phyloP scores from a whole-genome alignment of 1,140 invertebrate genomes.

The Ditylenchus dipsaci region DNA sequence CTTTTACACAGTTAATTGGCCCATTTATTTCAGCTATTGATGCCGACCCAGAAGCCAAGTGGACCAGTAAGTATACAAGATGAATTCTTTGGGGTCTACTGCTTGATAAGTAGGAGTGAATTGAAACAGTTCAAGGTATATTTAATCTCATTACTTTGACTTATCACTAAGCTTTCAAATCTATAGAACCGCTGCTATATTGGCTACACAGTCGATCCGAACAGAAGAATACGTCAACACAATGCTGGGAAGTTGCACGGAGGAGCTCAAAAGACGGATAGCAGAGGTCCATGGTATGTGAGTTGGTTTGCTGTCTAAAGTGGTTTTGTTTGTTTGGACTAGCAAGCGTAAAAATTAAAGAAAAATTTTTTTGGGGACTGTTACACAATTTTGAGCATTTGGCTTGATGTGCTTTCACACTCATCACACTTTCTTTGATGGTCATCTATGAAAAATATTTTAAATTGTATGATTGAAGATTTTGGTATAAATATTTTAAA shows the following conservation, averaged over 20 bases:
- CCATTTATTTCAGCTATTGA: background rate
- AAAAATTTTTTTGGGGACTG: no score
- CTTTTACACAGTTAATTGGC: no score
- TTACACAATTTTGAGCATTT: no score
- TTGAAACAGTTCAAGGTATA: conserved; percentile 42
- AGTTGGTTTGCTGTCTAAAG: no score
- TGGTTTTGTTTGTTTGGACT: no score
- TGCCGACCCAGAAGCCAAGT: background rate
- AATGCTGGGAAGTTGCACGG: conserved; percentile 80
- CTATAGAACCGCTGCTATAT: conserved; percentile 68
- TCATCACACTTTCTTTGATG: background rate
- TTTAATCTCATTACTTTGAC: background rate
- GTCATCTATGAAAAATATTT: no score
- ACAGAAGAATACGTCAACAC: conserved; percentile 82
- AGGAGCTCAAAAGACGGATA: conserved; percentile 81
- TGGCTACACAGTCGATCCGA: conserved; percentile 87
- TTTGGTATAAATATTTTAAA: no score
- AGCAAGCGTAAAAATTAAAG: no score
- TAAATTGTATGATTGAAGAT: no score
- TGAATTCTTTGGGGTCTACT: conserved; percentile 58
- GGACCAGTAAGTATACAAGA: conserved; percentile 16
- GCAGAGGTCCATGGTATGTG: conserved; percentile 80
- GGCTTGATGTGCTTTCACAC: no score
- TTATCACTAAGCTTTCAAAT: background rate
- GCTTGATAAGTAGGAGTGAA: conserved; percentile 51